Base-by-base conservation (phyloP, 2,797 vertebrate species). In the Taeniopygia guttata region DNA sequence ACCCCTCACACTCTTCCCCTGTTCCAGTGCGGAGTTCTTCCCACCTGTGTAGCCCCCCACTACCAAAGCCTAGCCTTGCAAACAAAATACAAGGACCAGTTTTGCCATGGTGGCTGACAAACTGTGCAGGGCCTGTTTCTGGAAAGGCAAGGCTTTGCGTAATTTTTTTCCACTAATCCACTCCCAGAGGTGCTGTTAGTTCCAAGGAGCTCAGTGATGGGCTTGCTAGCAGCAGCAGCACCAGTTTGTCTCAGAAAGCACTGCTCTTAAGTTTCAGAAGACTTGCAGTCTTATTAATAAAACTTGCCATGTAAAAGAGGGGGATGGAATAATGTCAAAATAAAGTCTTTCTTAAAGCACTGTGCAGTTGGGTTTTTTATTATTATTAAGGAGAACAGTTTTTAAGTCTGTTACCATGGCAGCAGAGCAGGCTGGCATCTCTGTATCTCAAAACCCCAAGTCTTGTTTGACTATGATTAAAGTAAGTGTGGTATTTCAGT, bases 401-500 rank as follows among this genome's bases (percentile, higher is more conserved):
- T 94, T 95, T 45, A 93, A 96, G 96, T 96, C 96, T 96, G 96
- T 96, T 96, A 73, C 96, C 93, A 96, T 96, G 93, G 95, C 79
- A 96, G 94, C 96, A 91, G 78, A 93, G 91, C 96, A 96, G 96
- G 94, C 95, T 96, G 93, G 95, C 95, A 94, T 95, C 87, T 96
- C 90, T 96, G 76, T 81, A 94, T 87, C 90, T 96, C 94, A 94
- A 90, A 96, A 88, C 63, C 75, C 82, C 29, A 63, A 96, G 85
- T 86, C 87, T 93, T 93, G 87, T 94, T 94, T 96, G 96, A 96
- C 69, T 94, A 1, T 91, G 94, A 94, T 94, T 95, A 94, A 94
- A 96, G 93, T 78, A 94, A 91, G 0, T 1, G 54, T 64, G 48
- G 43, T 81, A 16, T 84, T 96, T 88, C 73, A 48, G 77, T 94